A percentile compares a stretch with the other conserved stretches of the same genome.
These are phyloP conservation scores for Cantharis lateralis DNA, from an alignment of 2,888 invertebrate genomes.

Conservation along the genomic window DNA sequence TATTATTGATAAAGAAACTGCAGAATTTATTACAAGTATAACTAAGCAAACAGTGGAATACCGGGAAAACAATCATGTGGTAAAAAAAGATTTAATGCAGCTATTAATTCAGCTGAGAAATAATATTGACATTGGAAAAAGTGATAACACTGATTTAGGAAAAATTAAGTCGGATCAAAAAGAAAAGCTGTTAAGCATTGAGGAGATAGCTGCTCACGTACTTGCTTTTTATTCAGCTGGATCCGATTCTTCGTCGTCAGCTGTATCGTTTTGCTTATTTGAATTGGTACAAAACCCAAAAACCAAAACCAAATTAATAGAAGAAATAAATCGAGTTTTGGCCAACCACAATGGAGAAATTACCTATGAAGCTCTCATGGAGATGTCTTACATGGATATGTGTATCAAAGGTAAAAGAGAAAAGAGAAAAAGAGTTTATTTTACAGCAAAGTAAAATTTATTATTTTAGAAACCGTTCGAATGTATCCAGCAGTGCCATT, in stretches of 20 bases:
- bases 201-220: slow-evolving; percentile 38
- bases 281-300: slow-evolving; percentile 57
- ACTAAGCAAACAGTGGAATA: neutral
- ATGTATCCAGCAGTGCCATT: slow-evolving; percentile 44
- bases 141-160: neutral
- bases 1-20: neutral
- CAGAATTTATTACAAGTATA: neutral
- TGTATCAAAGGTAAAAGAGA: slow-evolving; percentile 49
- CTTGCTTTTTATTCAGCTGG: slow-evolving; percentile 44
- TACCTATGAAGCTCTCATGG: slow-evolving; percentile 56
- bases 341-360: slow-evolving; percentile 50
- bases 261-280: slow-evolving; percentile 56
- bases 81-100: neutral
- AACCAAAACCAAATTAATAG: slow-evolving; percentile 53
- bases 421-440: slow-evolving; percentile 35
- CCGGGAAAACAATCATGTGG: neutral
- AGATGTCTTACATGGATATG: slow-evolving; percentile 58
- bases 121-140: neutral
- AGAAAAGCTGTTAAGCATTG: neutral
- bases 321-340: slow-evolving; percentile 53
- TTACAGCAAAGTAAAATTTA: too few relatives aligned
- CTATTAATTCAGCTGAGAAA: neutral
- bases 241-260: slow-evolving; percentile 51
- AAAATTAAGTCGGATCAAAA: too few relatives aligned
- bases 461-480: slow-evolving; percentile 41